Evolutionary conservation across 2,113 vertebrate genomes (phyloP).

Genomic region (Erpornis zantholeuca): DNA sequence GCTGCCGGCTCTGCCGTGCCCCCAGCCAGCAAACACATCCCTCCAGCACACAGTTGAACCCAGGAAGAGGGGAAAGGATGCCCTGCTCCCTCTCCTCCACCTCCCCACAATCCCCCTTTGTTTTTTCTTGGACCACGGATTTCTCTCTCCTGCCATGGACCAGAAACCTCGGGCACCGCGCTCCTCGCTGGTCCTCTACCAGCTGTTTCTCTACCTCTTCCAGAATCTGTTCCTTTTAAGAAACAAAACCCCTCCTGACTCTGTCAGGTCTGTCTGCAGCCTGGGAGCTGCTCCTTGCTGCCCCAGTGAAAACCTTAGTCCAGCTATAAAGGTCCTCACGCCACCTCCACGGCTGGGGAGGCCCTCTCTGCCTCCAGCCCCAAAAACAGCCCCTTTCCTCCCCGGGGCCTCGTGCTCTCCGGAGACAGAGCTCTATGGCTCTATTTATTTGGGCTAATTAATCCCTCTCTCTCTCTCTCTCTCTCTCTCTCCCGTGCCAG

Average conservation of each 20-base stretch:
- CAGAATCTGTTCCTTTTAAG: neutral
- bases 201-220: neutral
- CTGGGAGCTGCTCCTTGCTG: neutral
- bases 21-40: neutral
- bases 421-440: conserved; percentile 42
- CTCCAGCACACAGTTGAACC: neutral
- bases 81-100: neutral
- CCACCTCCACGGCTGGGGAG: conserved; percentile 30
- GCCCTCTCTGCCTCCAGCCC: conserved; percentile 24
- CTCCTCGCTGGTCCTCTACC: neutral
- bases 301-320: conserved; percentile 55
- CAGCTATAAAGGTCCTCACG: conserved; percentile 55
- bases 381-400: neutral
- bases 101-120: neutral
- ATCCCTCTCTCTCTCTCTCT: neutral
- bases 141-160: neutral
- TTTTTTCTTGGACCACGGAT: neutral
- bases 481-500: neutral
- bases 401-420: neutral
- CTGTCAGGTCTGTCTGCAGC: neutral
- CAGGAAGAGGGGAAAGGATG: neutral
- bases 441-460: neutral
- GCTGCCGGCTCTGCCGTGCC: neutral
- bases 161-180: neutral
- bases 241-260: neutral